These are phyloP conservation scores for Apodemus sylvaticus DNA, from an alignment of 2,113 vertebrate genomes.

Conservation along the genomic window DNA sequence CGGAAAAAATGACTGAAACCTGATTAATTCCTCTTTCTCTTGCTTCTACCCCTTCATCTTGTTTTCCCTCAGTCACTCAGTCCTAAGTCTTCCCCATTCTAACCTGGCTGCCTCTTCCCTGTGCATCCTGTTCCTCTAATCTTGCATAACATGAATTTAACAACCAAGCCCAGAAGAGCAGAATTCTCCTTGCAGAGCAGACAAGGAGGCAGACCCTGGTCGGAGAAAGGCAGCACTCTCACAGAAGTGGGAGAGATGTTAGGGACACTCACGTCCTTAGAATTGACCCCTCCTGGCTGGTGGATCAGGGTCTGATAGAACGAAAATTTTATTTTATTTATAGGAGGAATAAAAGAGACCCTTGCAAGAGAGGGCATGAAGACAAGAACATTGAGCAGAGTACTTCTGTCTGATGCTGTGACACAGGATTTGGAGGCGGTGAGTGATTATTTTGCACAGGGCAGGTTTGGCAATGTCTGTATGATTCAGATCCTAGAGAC, in stretches of 20 bases:
- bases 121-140: background rate
- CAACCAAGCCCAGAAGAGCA: background rate
- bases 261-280: background rate
- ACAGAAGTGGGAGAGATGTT: background rate
- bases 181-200: background rate
- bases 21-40: background rate
- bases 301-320: background rate
- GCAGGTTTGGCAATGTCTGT: background rate
- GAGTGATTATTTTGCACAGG: background rate
- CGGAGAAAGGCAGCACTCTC: background rate
- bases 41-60: background rate
- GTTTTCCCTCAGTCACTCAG: background rate
- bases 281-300: background rate
- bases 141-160: background rate
- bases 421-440: background rate
- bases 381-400: background rate
- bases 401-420: background rate
- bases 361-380: background rate
- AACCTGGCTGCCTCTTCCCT: too few relatives aligned
- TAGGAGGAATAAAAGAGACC: background rate
- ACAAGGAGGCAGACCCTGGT: background rate
- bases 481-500: rapidly evolving
- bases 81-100: background rate
- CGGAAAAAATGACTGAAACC: background rate
- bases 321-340: background rate